Percentiles rank a stretch among this genome's conserved stretches.
Conservation (phyloP, 2,888 invertebrate genomes). For the Flexamia atlantica region DNA sequence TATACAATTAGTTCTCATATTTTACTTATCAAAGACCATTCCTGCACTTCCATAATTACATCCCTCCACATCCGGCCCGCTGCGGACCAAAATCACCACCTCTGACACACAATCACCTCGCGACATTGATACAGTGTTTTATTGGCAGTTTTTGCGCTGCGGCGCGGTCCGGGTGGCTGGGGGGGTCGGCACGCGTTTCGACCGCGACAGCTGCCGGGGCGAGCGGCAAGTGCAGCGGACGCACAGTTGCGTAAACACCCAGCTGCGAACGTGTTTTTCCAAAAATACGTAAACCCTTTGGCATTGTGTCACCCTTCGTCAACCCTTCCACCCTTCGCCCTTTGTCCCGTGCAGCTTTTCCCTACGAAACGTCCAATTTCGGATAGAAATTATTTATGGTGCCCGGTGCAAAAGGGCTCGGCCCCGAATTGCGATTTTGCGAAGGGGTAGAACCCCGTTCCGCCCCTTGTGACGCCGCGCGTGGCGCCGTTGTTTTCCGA, state of each 20-base stretch:
- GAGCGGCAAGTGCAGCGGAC: conserved; percentile 34
- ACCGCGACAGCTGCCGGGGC: not conserved
- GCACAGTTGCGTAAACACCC: conserved; percentile 34
- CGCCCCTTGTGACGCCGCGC: not conserved
- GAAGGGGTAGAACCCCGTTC: not conserved
- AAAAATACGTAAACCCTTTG: conserved; percentile 65
- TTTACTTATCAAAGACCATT: too few relatives aligned
- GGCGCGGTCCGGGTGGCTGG: not conserved
- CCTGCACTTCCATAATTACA: too few relatives aligned
- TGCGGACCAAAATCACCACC: too few relatives aligned
- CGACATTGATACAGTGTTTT: conserved; percentile 19
- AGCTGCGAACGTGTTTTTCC: conserved; percentile 62
- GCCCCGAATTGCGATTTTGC: conserved; percentile 6
- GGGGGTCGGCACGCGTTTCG: not conserved
- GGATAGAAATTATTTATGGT: not conserved
- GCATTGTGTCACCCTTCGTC: conserved; percentile 58
- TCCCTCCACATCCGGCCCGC: too few relatives aligned
- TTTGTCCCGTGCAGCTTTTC: conserved; percentile 33
- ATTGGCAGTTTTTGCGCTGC: conserved; percentile 20
- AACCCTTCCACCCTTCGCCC: conserved; percentile 5
- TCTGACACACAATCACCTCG: not conserved
- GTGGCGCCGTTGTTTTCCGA: conserved; percentile 9
- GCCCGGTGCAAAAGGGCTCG: conserved; percentile 19
- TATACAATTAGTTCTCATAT: too few relatives aligned
- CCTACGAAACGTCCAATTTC: conserved; percentile 44